Conservation (phyloP, 30 jellyfish, hydroid and myxozoan genomes). For the Sanderia malayensis region DNA sequence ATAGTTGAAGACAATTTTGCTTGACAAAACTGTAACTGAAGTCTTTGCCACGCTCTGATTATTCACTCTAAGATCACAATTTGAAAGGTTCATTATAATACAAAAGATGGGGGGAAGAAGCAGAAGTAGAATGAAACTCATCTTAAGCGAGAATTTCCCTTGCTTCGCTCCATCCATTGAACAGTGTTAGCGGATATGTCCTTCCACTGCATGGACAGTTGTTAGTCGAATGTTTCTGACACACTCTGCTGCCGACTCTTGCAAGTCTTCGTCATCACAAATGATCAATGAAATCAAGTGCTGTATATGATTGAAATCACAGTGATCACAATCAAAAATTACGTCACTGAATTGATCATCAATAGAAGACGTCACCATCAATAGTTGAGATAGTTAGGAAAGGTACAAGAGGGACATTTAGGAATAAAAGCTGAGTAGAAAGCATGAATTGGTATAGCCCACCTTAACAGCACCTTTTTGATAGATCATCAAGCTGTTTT, state of each 20-base stretch:
- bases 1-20: too few relatives aligned
- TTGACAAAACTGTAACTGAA: too few relatives aligned
- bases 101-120: too few relatives aligned
- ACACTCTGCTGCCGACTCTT: conserved; percentile 77
- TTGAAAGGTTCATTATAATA: too few relatives aligned
- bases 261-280: conserved; percentile 61
- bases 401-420: too few relatives aligned
- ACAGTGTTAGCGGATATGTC: conserved; percentile 24
- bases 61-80: too few relatives aligned
- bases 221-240: conserved; percentile 67
- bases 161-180: too few relatives aligned
- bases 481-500: conserved; percentile 66
- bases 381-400: background rate
- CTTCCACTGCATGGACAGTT: conserved; percentile 59
- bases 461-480: conserved; percentile 78
- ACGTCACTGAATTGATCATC: background rate
- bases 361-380: background rate
- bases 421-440: too few relatives aligned
- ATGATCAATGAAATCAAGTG: conserved; percentile 59
- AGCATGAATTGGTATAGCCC: background rate
- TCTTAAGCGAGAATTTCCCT: too few relatives aligned
- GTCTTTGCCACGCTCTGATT: too few relatives aligned
- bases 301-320: too few relatives aligned
- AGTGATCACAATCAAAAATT: background rate
- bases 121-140: too few relatives aligned